Conservation (phyloP, 2,797 vertebrate species). For the Galago senegalensis region DNA sequence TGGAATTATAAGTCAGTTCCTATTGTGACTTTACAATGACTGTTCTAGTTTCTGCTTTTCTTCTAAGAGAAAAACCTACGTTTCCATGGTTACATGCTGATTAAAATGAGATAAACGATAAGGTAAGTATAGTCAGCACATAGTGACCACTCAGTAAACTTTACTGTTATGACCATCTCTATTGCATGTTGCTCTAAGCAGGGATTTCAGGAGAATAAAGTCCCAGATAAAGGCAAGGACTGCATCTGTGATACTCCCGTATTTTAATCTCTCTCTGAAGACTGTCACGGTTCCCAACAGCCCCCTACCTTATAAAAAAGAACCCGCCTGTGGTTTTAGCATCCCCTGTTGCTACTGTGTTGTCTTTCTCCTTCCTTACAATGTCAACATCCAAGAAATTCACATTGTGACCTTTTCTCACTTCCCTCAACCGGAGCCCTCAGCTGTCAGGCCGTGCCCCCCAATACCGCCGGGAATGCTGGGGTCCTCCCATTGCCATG, state of each 20-base stretch:
- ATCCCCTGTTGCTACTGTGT: not conserved
- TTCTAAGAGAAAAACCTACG: not conserved
- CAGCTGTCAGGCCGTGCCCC: not conserved
- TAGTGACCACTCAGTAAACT: not conserved
- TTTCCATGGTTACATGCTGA: not conserved
- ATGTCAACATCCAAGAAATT: not conserved
- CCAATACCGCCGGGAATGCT: not conserved
- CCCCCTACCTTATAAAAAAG: not conserved
- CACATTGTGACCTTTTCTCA: not conserved
- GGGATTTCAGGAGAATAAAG: not conserved
- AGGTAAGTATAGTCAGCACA: not conserved
- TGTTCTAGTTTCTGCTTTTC: not conserved
- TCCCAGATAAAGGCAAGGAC: too few species aligned
- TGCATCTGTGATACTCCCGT: rapidly evolving
- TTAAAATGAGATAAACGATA: not conserved
- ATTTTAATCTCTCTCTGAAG: not conserved
- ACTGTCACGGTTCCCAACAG: too few species aligned
- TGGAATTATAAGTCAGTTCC: rapidly evolving
- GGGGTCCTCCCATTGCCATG: not conserved
- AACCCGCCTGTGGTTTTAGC: not conserved
- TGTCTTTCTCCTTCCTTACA: not conserved
- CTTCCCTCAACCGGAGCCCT: not conserved
- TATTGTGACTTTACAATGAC: too few species aligned
- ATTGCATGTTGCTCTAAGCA: not conserved
- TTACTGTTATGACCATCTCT: not conserved